Evolutionary conservation across 1,140 invertebrate species (phyloP).

Genomic region (Sarcophaga bullata): DNA sequence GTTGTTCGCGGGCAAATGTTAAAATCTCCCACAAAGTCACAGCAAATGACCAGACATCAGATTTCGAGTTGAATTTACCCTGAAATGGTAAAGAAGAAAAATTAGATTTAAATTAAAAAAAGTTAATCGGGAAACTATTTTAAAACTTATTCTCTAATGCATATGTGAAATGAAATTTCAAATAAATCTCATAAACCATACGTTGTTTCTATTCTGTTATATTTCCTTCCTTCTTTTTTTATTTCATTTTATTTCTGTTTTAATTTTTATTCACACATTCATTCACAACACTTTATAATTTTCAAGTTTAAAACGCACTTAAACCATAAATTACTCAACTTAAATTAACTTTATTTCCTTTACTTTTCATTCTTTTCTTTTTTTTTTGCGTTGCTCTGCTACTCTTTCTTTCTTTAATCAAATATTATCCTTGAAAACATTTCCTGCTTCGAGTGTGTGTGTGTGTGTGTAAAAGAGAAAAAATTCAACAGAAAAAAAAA

Average conservation of each 20-base stretch:
- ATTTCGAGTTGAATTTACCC: constrained; percentile 86
- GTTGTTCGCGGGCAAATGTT: constrained; percentile 84
- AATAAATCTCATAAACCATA: too few species aligned
- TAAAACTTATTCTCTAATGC: background rate
- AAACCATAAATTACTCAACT: constrained; percentile 24
- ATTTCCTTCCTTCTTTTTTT: too few species aligned
- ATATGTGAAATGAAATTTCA: too few species aligned
- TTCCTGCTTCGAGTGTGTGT: background rate
- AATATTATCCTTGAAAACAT: constrained; percentile 19
- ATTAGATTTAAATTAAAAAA: constrained; percentile 36
- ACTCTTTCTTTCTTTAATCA: background rate
- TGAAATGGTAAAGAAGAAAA: constrained; percentile 62
- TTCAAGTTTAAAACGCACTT: constrained; percentile 14
- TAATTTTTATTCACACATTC: too few species aligned
- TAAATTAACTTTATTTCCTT: constrained; percentile 18
- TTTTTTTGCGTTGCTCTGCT: too few species aligned
- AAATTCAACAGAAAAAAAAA: background rate
- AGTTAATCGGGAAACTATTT: background rate
- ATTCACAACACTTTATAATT: background rate
- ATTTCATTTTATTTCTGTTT: too few species aligned
- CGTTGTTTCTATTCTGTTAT: too few species aligned
- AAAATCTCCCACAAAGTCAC: constrained; percentile 91
- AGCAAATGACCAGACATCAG: constrained; percentile 91
- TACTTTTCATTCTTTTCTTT: background rate
- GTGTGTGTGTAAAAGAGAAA: background rate